Evolutionary conservation across 2,888 invertebrate species (phyloP), one percentile per base, ranked within the genome.

Genomic region (Heliconius charithonia): DNA sequence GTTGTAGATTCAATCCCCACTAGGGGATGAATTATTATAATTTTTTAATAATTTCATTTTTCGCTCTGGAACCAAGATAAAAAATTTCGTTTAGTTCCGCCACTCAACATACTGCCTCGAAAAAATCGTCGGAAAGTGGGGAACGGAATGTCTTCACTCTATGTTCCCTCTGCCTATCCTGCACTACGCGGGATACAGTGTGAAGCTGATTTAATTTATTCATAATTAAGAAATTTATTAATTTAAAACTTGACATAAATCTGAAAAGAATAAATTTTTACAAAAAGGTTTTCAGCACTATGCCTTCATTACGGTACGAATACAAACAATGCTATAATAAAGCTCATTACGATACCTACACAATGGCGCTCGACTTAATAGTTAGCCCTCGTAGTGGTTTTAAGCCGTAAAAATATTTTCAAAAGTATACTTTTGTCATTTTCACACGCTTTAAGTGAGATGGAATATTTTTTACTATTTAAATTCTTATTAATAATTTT

Each of bases 251-350:
- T n/a, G 19, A 71, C 10, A 13, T 56, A 56, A 13, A 29, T 32
- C 32, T 71, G n/a, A 56, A 71, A 27, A 56, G 22, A 72, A 1
- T 56, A 56, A 13, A 71, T 56, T 56, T 56, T 56, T 29, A 56
- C n/a, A 32, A 51, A 56, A 56, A 56, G 22, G n/a, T 70, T 56
- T 32, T 32, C 29, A 71, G 56, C 56, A 32, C 71, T 32, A 13
- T 32, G 71, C 29, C 56, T 56, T 71, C 56, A 13, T 71, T 71
- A 56, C 56, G 51, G 29, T 29, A 56, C 71, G 71, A 51, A 27
- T 71, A 56, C 56, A 56, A 71, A 71, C 71, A 71, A 71, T 71
- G 56, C 29, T 29, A 71, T 71, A 71, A 71, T 71, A 71, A 71
- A 56, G 51, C 71, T 71, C 71, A 56, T 32, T 71, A 29, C 71